Evolutionary conservation across 2,797 vertebrate species (phyloP).

Genomic region (Neosalanx taihuensis): DNA sequence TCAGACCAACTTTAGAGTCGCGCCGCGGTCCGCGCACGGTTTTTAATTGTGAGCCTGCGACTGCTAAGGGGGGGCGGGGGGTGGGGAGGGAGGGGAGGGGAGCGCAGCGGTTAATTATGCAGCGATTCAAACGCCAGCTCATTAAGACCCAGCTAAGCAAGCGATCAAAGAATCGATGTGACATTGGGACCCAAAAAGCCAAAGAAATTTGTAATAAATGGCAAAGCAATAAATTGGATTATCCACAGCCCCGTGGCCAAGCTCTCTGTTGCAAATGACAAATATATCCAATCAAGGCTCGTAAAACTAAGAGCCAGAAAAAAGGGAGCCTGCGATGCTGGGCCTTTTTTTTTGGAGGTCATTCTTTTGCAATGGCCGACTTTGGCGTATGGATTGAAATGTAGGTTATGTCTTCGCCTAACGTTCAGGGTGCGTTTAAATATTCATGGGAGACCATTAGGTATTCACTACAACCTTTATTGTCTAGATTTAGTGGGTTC

Average conservation of each 20-base stretch:
- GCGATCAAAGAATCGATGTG: slow-evolving; percentile 74
- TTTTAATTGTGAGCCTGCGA: slow-evolving; percentile 57
- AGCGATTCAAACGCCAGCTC: slow-evolving; percentile 73
- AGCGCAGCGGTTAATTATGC: slow-evolving; percentile 72
- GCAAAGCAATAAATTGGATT: slow-evolving; percentile 75
- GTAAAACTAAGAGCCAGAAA: slow-evolving; percentile 49
- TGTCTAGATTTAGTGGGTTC: slow-evolving; percentile 59
- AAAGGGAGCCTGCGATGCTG: background rate
- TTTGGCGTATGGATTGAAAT: slow-evolving; percentile 50
- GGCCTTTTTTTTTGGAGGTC: slow-evolving; percentile 28
- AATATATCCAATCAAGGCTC: slow-evolving; percentile 70
- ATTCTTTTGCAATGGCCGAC: slow-evolving; percentile 49
- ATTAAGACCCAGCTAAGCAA: slow-evolving; percentile 76
- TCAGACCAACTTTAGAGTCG: slow-evolving; percentile 42
- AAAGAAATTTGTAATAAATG: slow-evolving; percentile 77
- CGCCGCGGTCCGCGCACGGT: slow-evolving; percentile 42
- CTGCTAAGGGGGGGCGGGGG: slow-evolving; percentile 26
- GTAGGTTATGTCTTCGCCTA: slow-evolving; percentile 53
- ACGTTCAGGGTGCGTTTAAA: slow-evolving; percentile 61
- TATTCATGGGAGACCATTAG: slow-evolving; percentile 68
- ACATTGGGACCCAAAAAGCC: slow-evolving; percentile 71
- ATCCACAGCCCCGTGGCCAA: slow-evolving; percentile 66
- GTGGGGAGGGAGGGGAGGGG: slow-evolving; percentile 36
- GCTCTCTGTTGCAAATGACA: slow-evolving; percentile 68
- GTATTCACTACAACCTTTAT: slow-evolving; percentile 67